Evolutionary conservation across 2,888 invertebrate species (phyloP), one percentile per base, ranked within the genome.

Genomic region (Trachelus tabidus): DNA sequence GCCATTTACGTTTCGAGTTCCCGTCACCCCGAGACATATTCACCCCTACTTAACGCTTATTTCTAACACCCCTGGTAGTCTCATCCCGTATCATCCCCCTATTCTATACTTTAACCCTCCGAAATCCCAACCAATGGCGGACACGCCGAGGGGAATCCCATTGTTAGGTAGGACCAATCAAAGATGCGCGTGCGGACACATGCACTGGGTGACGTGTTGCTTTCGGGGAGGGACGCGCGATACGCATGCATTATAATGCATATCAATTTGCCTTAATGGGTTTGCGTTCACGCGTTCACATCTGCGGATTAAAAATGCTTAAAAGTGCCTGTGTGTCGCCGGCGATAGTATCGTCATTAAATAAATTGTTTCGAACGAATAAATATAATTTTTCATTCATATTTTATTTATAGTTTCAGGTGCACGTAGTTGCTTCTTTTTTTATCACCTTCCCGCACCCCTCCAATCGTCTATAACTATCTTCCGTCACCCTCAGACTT

Each of bases 41-140:
- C 85, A 85, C 86, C 88, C 89, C 89, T 89, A 89, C 90, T 90
- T 90, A 90, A 90, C 89, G 90, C 89, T 89, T 89, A 87, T 88
- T 87, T 15, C 88, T 85, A 83, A 88, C 89, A 87, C 87, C 89
- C 89, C 82, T 86, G 81, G 86, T 83, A 86, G 85, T 87, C 89
- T 88, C 90, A 89, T 90, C 90, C 90, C 84, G 84, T 88, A 88
- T 89, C 90, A 89, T 90, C 89, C 89, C 89, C 87, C 85, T 87
- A 86, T 88, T 88, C 87, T 83, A 76, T 81, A 82, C 81, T 78
- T 83, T 82, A 85, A 86, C 87, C 88, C 87, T 85, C 77, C 76
- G 83, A 81, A 84, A 82, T 82, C 80, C 85, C 83, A 83, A 86
- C 91, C 91, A 91, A 91, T 91, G 85, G 87, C 82, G 88, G 84